Base-by-base conservation (phyloP, 2,888 invertebrate species). In the Dicycla oo region DNA sequence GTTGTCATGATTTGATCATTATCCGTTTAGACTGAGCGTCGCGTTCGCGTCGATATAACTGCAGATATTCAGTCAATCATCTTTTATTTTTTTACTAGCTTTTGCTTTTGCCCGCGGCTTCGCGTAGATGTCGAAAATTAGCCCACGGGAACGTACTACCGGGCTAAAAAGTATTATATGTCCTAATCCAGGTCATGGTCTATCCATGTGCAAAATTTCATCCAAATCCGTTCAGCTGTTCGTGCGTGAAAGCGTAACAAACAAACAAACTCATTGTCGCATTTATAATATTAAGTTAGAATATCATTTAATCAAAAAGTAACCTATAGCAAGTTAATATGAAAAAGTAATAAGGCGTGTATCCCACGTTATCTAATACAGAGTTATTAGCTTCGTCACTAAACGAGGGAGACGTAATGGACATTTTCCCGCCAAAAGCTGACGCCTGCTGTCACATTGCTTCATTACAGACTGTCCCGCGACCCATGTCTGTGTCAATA, bases 331-430 rank as follows among this genome's bases (percentile, higher is more conserved):
- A 40, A 26, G 34, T 54, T 15, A 20, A 57, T 58, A 58, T 38
- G 43, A 82, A 80, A 87, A 86, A 84, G 86, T 84, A 87, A 84
- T 83, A 85, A 78, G 72, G 64, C 70, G 58, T 80, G 75, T 63
- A 61, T 15, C 86, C 81, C 83, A 75, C 76, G 78, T 75, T 82
- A 84, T 86, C 85, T 77, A 80, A 82, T 83, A 83, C 80, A 86
- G 74, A 51, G 85, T 85, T 88, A 89, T 89, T 89, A 89, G 85
- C 84, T 86, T 85, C 88, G 88, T 89, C 88, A 87, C 75, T 80
- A 78, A 83, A 86, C 78, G 79, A 80, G 83, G 75, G 77, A 20
- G 20, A 51, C 0, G 87, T 87, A 90, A 88, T 86, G 80, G 82
- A 80, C 61, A 69, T 87, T 86, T 85, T 82, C 75, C 68, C 78